Percentiles rank a stretch among this genome's conserved stretches.
These are phyloP conservation scores for Thalassophryne amazonica DNA, from an alignment of 2,797 vertebrate species.

Conservation along the genomic window DNA sequence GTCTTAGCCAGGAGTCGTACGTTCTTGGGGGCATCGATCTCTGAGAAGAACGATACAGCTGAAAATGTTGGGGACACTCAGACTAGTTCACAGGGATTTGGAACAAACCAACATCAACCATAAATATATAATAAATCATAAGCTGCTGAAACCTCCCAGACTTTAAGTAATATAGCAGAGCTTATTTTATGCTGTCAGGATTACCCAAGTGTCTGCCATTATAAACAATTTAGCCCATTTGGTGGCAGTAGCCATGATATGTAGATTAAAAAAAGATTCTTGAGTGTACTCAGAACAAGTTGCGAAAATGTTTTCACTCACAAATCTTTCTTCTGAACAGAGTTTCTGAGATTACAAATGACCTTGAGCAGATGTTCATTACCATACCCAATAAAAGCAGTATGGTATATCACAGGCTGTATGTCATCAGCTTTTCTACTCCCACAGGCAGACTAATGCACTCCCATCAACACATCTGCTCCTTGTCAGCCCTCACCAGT, in stretches of 20 bases:
- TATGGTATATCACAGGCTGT: constrained; percentile 12
- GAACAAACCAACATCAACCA: constrained; percentile 44
- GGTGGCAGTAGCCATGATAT: background rate
- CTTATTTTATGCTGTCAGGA: too few species aligned
- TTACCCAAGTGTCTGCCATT: too few species aligned
- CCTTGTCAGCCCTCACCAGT: constrained; percentile 85
- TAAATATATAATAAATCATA: constrained; percentile 23
- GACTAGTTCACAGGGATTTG: constrained; percentile 63
- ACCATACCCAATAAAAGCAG: constrained; percentile 15
- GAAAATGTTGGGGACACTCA: constrained; percentile 75
- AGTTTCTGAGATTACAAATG: constrained; percentile 1
- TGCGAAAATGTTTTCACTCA: background rate
- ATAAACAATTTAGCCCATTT: background rate
- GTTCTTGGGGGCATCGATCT: constrained; percentile 98
- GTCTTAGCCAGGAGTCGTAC: constrained; percentile 84
- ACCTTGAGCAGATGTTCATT: constrained; percentile 29
- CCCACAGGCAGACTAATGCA: constrained; percentile 12
- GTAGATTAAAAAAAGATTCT: background rate
- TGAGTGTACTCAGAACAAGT: constrained; percentile 4
- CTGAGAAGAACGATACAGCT: constrained; percentile 81
- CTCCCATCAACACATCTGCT: constrained; percentile 45
- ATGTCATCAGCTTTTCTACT: constrained; percentile 29
- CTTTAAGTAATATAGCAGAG: too few species aligned
- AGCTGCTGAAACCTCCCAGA: too few species aligned
- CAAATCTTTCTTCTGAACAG: constrained; percentile 3